Base-by-base conservation (phyloP, 53 echinoderm and acorn worm genomes). In the Arbacia lixula region DNA sequence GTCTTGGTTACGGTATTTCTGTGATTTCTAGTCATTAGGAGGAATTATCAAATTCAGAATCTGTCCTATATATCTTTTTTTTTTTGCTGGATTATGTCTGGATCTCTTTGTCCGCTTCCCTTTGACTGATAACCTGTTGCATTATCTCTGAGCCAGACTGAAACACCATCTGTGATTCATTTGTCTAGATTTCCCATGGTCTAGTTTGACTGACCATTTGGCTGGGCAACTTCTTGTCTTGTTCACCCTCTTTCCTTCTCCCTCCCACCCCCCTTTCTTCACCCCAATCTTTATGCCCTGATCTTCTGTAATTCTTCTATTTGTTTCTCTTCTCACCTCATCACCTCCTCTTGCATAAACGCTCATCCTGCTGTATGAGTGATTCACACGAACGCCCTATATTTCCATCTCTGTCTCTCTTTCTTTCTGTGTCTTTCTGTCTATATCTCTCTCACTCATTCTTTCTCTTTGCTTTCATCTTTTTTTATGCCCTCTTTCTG, bases 171-270 rank as follows among this genome's bases (percentile, higher is more conserved):
- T n/a, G n/a, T n/a, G n/a, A n/a, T n/a, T n/a, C n/a, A n/a, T n/a
- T n/a, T n/a, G 5, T 69, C 69, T 43, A 41, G 41, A 40, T 43
- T 69, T 69, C 69, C 69, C 42, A 9, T 69, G 25, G 26, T 22
- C 8, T 46, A n/a, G n/a, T n/a, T n/a, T n/a, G n/a, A n/a, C n/a
- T n/a, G n/a, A n/a, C n/a, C n/a, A n/a, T n/a, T n/a, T 29, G 12
- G 16, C 42, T 26, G 41, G 27, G 43, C 35, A 27, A 36, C 29
- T 62, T 22, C 10, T 8, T 20, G 35, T 37, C 36, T 17, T 43
- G 6, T 37, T n/a, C 69, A 11, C 29, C 1, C 69, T 17, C 34
- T 69, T 43, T 43, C 43, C 38, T 11, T 11, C 43, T 26, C 58
- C 58, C 58, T 17, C 58, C 11, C 58, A 8, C 26, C 5, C 58